Evolutionary conservation across 2,888 invertebrate genomes (phyloP).

Genomic region (Pelosia muscerda): DNA sequence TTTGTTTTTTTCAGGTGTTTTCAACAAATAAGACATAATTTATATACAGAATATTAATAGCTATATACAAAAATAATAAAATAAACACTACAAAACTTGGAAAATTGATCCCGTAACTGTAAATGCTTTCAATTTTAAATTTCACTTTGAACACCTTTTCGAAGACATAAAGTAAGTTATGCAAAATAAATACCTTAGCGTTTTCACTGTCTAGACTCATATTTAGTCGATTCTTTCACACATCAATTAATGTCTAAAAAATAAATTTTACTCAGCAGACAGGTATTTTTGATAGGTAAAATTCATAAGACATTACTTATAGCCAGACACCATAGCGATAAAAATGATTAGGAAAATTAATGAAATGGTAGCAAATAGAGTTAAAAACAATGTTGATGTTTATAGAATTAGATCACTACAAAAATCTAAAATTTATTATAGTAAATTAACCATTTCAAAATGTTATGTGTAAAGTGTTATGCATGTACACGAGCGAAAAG

Average conservation of each 20-base stretch:
- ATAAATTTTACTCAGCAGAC: conserved; percentile 47
- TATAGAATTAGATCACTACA: too few relatives aligned
- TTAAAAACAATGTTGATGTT: not conserved
- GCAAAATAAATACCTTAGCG: conserved; percentile 12
- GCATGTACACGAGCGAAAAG: too few relatives aligned
- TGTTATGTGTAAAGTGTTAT: too few relatives aligned
- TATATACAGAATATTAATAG: too few relatives aligned
- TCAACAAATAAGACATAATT: too few relatives aligned
- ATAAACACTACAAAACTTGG: too few relatives aligned
- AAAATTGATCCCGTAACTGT: too few relatives aligned
- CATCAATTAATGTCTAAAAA: conserved; percentile 24
- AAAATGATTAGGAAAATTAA: conserved; percentile 35
- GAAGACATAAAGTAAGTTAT: conserved; percentile 1
- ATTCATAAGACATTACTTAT: too few relatives aligned
- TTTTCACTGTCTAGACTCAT: conserved; percentile 17
- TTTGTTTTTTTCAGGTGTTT: too few relatives aligned
- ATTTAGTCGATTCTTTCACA: conserved; percentile 25
- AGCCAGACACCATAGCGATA: too few relatives aligned
- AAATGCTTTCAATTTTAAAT: not conserved
- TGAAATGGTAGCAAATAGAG: not conserved
- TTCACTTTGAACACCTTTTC: not conserved
- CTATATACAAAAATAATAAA: too few relatives aligned
- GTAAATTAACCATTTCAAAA: too few relatives aligned
- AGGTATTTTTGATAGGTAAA: conserved; percentile 43
- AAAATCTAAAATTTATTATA: not conserved